phyloP scores from a whole-genome alignment of 2,797 vertebrate species.

The Mus spretus region DNA sequence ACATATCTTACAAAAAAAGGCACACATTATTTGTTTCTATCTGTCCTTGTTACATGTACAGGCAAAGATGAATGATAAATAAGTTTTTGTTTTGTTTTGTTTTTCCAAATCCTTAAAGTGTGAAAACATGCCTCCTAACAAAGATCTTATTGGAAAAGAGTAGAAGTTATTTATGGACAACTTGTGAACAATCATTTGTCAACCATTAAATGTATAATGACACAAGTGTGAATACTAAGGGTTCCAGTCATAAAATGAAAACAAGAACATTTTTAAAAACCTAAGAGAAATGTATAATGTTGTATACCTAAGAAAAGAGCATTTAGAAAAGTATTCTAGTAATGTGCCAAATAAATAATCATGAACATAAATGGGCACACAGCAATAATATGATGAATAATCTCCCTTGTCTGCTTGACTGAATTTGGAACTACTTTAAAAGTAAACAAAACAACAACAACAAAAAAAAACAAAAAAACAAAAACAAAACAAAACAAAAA shows the following conservation, averaged over 20 bases:
- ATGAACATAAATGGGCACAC: background rate
- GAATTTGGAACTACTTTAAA: background rate
- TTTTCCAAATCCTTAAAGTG: background rate
- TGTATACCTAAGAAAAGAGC: background rate
- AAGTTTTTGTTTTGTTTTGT: background rate
- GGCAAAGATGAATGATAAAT: background rate
- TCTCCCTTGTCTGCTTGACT: background rate
- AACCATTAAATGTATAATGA: conserved; percentile 5
- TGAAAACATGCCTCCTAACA: background rate
- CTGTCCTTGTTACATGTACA: background rate
- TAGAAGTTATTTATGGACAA: background rate
- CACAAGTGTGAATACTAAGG: background rate
- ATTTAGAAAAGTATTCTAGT: background rate
- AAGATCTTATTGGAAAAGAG: background rate
- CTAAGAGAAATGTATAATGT: background rate
- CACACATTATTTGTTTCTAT: background rate
- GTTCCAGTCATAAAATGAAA: background rate
- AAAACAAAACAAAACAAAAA: too few species aligned
- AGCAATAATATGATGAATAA: background rate
- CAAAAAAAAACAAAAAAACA: too few species aligned
- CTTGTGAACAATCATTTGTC: background rate
- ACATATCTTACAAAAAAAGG: background rate
- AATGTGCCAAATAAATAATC: background rate
- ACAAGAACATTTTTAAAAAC: background rate
- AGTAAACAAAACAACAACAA: too few species aligned